Conservation (phyloP, 2,888 invertebrate genomes). For the Eurois occulta region DNA sequence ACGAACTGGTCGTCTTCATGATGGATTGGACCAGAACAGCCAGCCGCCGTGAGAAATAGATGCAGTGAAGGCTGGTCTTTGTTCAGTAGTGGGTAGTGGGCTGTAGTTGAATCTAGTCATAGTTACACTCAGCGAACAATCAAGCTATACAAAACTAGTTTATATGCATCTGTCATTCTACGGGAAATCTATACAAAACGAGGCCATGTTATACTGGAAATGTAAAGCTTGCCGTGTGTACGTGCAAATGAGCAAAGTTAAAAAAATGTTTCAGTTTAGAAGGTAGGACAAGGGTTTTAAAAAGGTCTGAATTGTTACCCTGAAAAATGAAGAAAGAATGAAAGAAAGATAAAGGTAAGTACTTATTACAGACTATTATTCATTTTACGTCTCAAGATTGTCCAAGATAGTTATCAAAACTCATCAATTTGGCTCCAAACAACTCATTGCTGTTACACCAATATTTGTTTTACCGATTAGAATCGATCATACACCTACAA, state of each 20-base stretch:
- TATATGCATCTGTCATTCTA: too few species aligned
- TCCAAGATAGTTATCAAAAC: conserved; percentile 26
- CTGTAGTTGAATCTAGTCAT: background rate
- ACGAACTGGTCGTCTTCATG: background rate
- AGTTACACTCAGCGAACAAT: background rate
- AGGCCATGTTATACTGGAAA: too few species aligned
- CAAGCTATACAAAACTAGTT: too few species aligned
- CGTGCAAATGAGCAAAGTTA: too few species aligned
- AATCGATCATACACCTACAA: conserved; percentile 75
- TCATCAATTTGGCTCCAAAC: conserved; percentile 34
- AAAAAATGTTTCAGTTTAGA: background rate
- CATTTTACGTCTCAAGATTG: background rate
- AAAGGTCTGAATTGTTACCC: background rate
- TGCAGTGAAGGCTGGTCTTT: background rate
- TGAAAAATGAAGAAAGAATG: background rate
- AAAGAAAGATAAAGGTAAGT: background rate
- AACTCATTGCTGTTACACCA: conserved; percentile 68
- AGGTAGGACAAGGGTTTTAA: background rate
- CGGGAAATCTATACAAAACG: too few species aligned
- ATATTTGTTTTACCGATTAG: conserved; percentile 81
- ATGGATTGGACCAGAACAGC: background rate
- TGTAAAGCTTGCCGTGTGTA: too few species aligned
- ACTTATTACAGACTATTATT: background rate
- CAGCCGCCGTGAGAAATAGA: background rate
- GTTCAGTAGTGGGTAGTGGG: background rate